Percentiles rank a stretch among this genome's conserved stretches.
Evolutionary conservation across 2,888 invertebrate species (phyloP).

Genomic region (Diplazon laetatorius): DNA sequence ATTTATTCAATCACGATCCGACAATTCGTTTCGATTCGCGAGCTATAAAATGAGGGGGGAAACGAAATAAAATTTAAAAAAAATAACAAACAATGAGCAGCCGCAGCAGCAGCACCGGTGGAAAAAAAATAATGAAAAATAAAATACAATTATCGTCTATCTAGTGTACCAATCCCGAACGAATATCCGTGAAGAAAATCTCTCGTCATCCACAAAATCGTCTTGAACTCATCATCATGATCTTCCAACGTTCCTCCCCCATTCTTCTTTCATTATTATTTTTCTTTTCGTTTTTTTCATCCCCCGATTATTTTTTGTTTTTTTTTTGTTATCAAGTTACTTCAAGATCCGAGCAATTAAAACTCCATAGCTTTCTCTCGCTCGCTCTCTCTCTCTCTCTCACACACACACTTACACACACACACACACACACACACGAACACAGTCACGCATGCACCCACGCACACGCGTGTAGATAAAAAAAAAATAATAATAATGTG

Average conservation of each 20-base stretch:
- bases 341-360: slow-evolving; percentile 12
- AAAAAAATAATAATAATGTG: too few relatives aligned
- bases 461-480: slow-evolving; percentile 27
- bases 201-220: slow-evolving; percentile 19
- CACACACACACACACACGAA: too few relatives aligned
- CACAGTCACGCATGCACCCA: neutral
- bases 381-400: neutral
- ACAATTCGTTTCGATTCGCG: slow-evolving; percentile 12
- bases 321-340: neutral
- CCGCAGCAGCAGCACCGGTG: slow-evolving; percentile 58
- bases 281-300: slow-evolving; percentile 5
- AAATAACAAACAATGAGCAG: slow-evolving; percentile 35
- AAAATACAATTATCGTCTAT: too few relatives aligned
- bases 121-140: slow-evolving; percentile 48
- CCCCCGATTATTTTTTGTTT: too few relatives aligned
- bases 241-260: neutral
- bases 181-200: slow-evolving; percentile 35
- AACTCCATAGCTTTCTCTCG: slow-evolving; percentile 4
- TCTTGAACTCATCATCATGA: neutral
- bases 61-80: slow-evolving; percentile 7
- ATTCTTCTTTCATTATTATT: neutral
- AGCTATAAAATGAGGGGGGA: too few relatives aligned
- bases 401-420: slow-evolving; percentile 27
- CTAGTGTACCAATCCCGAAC: slow-evolving; percentile 26
- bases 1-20: slow-evolving; percentile 3